These are phyloP conservation scores for Rhombomys opimus DNA, from an alignment of 2,113 vertebrate species.

Conservation along the genomic window DNA sequence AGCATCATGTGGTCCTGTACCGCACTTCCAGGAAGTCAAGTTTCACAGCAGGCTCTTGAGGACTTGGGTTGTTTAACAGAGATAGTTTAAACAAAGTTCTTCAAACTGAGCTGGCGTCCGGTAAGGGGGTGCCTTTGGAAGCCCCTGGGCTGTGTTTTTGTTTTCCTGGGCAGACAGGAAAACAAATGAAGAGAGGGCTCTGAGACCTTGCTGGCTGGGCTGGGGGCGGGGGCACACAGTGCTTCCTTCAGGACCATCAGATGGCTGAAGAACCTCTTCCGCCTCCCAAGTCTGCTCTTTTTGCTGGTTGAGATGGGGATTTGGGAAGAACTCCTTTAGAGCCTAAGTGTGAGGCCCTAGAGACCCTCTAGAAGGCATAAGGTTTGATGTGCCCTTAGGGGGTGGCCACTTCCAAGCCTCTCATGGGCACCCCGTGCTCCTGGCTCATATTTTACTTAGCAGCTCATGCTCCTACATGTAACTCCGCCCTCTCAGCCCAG, in stretches of 20 bases:
- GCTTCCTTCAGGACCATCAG: not conserved
- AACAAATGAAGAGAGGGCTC: not conserved
- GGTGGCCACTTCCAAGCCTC: not conserved
- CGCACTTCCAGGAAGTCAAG: not conserved
- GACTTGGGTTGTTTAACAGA: not conserved
- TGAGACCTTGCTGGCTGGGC: not conserved
- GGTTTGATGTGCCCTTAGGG: not conserved
- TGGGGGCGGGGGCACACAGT: too few relatives aligned
- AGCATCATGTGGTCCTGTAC: rapidly evolving
- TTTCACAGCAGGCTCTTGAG: not conserved
- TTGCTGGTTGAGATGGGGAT: not conserved
- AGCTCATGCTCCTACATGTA: too few relatives aligned
- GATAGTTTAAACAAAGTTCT: not conserved
- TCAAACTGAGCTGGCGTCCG: not conserved
- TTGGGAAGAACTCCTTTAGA: not conserved
- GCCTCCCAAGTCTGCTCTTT: not conserved
- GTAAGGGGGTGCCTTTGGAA: not conserved
- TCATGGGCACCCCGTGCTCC: not conserved
- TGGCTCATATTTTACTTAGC: not conserved
- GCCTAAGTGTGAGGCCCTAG: not conserved
- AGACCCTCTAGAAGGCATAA: not conserved
- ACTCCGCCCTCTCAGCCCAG: not conserved
- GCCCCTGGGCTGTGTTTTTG: not conserved
- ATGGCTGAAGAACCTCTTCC: not conserved
- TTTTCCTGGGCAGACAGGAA: not conserved